Base-by-base conservation (phyloP, 2,888 invertebrate species). In the Podotricha telesiphe region DNA sequence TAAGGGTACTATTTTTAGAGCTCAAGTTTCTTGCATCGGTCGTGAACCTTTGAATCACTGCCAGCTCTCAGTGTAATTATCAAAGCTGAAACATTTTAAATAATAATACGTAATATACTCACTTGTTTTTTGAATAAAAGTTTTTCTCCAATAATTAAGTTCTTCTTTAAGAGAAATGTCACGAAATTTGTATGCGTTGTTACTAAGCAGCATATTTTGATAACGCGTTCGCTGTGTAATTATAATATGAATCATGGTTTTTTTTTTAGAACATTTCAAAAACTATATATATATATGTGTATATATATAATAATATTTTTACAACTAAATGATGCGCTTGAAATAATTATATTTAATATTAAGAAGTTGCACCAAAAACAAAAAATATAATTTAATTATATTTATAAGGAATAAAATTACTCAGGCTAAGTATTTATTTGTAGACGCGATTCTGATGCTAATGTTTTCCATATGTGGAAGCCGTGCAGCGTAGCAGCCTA, bases 1-100 rank as follows among this genome's bases (percentile, higher is more conserved):
- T 34, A 55, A n/a, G 64, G 28, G 15, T 45, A 70, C 67, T 70
- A 70, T 70, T 67, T 70, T 59, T 67, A 69, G 69, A 69, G 56
- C 55, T 48, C 64, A 59, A 51, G 67, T 59, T 67, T 59, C 69
- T 70, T 67, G 20, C 70, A 51, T 53, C 70, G 67, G 67, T 70
- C 70, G 53, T 70, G 58, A 19, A 70, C 70, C 70, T 70, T 37
- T 67, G 63, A 70, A 64, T 67, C 67, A 64, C 58, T 53, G 37
- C 58, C 59, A 40, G 48, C 50, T 59, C 50, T 59, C 34, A 48
- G 48, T 42, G 15, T 17, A 53, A 53, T 22, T 48, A 64, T 40
- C 37, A 45, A 58, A 40, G 40, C 37, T 56, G 37, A 61, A 47
- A 47, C 45, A 61, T n/a, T 28, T 28, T 6, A 28, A 34, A 61